These are phyloP conservation scores for Ancistrus triradiatus DNA, from an alignment of 2,113 vertebrate species.

Conservation along the genomic window DNA sequence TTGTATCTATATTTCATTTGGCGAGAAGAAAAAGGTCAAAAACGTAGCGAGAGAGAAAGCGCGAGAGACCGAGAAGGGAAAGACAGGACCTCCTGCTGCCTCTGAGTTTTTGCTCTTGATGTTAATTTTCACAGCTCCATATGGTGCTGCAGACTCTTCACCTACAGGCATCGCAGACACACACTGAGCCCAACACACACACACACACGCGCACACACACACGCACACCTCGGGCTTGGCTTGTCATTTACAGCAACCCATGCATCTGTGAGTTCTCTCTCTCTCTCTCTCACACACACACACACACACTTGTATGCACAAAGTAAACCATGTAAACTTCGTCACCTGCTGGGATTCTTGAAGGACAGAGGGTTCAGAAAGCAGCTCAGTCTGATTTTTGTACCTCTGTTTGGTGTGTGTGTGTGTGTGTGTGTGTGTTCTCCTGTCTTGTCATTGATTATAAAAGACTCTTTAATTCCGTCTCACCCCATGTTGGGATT, in stretches of 20 bases:
- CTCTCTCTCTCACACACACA: constrained; percentile 38
- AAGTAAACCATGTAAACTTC: constrained; percentile 2
- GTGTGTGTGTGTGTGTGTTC: constrained; percentile 40
- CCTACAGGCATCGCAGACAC: constrained; percentile 84
- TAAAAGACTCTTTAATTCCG: constrained; percentile 97
- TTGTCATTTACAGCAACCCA: constrained; percentile 91
- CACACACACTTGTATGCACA: constrained; percentile 38
- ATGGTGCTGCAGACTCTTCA: constrained; percentile 98
- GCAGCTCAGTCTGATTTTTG: background rate
- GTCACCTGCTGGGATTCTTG: constrained; percentile 27
- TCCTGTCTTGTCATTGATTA: constrained; percentile 98
- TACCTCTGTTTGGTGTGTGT: background rate
- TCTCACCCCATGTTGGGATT: constrained; percentile 98
- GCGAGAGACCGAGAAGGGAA: constrained; percentile 27
- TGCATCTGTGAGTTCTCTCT: constrained; percentile 84
- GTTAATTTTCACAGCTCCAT: constrained; percentile 99
- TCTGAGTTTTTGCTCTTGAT: constrained; percentile 86
- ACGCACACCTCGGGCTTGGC: constrained; percentile 82
- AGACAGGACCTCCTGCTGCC: constrained; percentile 63
- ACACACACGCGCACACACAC: constrained; percentile 1
- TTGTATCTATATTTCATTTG: constrained; percentile 26
- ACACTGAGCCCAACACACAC: constrained; percentile 11
- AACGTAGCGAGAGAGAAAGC: background rate
- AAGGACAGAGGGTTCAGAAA: constrained; percentile 3
- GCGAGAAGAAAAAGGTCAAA: constrained; percentile 24